Percentiles rank a stretch among this genome's conserved stretches.
These are phyloP conservation scores for Anguilla obscura DNA, from an alignment of 2,797 vertebrate species.

Conservation along the genomic window DNA sequence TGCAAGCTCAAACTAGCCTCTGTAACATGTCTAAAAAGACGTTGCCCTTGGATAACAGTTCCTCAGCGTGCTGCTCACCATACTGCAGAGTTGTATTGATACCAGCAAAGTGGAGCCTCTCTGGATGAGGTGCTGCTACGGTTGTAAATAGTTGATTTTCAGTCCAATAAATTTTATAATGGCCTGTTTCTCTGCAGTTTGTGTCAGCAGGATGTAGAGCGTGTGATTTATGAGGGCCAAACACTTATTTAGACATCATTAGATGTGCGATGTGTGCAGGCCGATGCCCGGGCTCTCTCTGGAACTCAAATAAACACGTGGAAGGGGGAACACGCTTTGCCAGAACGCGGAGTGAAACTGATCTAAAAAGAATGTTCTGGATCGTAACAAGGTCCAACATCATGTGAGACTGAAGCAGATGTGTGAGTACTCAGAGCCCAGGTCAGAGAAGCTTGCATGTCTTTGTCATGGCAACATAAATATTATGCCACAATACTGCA, in stretches of 20 bases:
- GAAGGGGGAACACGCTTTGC: conserved; percentile 40
- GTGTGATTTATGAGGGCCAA: conserved; percentile 64
- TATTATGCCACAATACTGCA: conserved; percentile 48
- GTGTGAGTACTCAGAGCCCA: conserved; percentile 37
- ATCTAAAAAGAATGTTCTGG: conserved; percentile 44
- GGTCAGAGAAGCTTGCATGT: conserved; percentile 48
- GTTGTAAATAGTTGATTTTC: conserved; percentile 51
- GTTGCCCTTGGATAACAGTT: not conserved
- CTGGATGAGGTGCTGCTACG: conserved; percentile 12
- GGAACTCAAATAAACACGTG: conserved; percentile 64
- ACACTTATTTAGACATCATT: conserved; percentile 59
- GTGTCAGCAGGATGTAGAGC: conserved; percentile 51
- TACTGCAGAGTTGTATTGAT: conserved; percentile 20
- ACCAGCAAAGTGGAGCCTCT: conserved; percentile 22
- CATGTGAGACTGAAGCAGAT: conserved; percentile 51
- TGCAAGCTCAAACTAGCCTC: not conserved
- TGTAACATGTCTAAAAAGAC: not conserved
- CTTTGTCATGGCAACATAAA: conserved; percentile 55
- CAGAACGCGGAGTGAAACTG: conserved; percentile 43
- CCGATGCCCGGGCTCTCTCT: conserved; percentile 33
- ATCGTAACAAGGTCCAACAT: conserved; percentile 54
- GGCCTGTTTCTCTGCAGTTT: conserved; percentile 55
- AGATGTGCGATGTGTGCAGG: conserved; percentile 35
- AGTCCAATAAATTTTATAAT: conserved; percentile 64
- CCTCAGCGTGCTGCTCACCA: not conserved